Percentiles rank a stretch among this genome's conserved stretches.
Conservation (phyloP, 2,797 vertebrate genomes). For the Microchirus variegatus region DNA sequence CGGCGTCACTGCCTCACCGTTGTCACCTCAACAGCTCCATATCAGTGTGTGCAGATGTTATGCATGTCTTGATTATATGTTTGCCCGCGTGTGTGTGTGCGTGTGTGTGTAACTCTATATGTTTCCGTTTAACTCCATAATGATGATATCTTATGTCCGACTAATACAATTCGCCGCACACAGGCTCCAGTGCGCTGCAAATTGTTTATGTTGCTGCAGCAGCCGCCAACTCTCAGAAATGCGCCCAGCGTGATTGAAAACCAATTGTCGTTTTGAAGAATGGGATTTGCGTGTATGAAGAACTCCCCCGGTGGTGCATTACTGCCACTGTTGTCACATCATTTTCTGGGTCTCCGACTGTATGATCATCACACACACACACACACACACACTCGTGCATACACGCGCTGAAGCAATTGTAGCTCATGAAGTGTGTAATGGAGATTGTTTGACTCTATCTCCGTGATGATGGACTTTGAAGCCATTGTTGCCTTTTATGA, state of each 20-base stretch:
- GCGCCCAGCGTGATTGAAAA: constrained; percentile 65
- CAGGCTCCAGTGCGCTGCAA: constrained; percentile 37
- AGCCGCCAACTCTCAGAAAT: constrained; percentile 52
- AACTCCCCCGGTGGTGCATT: constrained; percentile 59
- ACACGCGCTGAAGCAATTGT: constrained; percentile 31
- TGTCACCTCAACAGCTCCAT: constrained; percentile 45
- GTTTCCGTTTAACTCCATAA: constrained; percentile 52
- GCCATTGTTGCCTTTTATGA: constrained; percentile 40
- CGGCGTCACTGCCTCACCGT: constrained; percentile 29
- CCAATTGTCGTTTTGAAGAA: constrained; percentile 68
- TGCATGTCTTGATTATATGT: constrained; percentile 19
- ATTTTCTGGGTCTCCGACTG: constrained; percentile 55
- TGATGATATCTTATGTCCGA: constrained; percentile 55
- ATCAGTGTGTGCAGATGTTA: constrained; percentile 13
- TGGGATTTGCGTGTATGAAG: constrained; percentile 62
- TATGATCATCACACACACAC: neutral
- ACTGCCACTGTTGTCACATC: constrained; percentile 60
- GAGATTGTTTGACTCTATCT: constrained; percentile 63
- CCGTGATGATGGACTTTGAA: constrained; percentile 51
- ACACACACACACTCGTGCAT: constrained; percentile 22
- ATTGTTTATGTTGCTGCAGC: constrained; percentile 57
- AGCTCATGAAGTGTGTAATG: constrained; percentile 58
- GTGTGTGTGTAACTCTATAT: constrained; percentile 25
- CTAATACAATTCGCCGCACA: constrained; percentile 45
- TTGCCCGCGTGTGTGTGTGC: constrained; percentile 13